Evolutionary conservation across 1,140 invertebrate species (phyloP).

Genomic region (Vanessa tameamea): DNA sequence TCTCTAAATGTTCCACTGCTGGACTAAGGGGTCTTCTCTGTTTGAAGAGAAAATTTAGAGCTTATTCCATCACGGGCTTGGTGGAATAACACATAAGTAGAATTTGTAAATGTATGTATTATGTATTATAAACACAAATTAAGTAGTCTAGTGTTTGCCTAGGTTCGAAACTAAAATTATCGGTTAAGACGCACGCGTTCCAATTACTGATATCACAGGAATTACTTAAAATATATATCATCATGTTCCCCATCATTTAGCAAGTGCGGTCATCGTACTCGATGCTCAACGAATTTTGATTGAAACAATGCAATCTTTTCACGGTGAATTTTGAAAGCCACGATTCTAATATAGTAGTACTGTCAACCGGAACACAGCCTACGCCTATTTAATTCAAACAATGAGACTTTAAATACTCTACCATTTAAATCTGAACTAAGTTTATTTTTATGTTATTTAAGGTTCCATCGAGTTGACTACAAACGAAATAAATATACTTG

Average conservation of each 20-base stretch:
- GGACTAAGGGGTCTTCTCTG: too few relatives aligned
- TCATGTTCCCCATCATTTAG: slow-evolving; percentile 63
- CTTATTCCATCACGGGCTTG: too few relatives aligned
- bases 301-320: slow-evolving; percentile 68
- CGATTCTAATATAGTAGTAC: slow-evolving; percentile 54
- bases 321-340: slow-evolving; percentile 53
- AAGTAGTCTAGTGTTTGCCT: too few relatives aligned
- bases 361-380: slow-evolving; percentile 20
- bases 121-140: neutral
- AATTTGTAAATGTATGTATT: neutral
- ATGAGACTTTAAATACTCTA: neutral
- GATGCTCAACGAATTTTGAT: slow-evolving; percentile 71
- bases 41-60: too few relatives aligned
- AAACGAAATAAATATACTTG: too few relatives aligned
- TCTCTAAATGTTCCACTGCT: too few relatives aligned
- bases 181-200: too few relatives aligned
- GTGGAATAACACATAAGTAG: neutral
- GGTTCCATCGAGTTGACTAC: too few relatives aligned
- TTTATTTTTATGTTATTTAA: neutral
- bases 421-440: neutral
- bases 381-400: neutral
- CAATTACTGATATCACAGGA: too few relatives aligned
- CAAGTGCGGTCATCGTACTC: slow-evolving; percentile 69
- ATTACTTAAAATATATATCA: neutral
- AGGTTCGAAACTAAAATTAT: too few relatives aligned